Evolutionary conservation across 2,888 invertebrate genomes (phyloP).

Genomic region (Xestia sexstrigata): DNA sequence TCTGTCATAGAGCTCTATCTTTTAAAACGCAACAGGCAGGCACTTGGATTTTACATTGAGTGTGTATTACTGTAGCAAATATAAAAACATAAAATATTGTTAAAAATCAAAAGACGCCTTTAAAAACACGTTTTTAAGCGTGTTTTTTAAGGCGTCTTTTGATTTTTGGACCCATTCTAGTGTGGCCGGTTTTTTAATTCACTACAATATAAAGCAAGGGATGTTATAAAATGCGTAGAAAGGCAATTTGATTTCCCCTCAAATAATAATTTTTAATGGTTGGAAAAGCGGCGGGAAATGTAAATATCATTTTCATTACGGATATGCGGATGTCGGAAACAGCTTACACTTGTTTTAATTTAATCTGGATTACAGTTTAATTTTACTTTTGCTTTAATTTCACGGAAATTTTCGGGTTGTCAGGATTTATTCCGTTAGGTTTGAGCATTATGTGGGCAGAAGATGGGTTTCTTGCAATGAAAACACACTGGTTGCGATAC

Average conservation of each 20-base stretch:
- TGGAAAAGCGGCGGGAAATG: conserved; percentile 35
- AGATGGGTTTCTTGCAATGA: no score
- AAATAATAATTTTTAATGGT: conserved; percentile 40
- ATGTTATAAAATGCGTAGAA: conserved; percentile 19
- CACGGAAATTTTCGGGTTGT: no score
- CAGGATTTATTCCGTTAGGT: no score
- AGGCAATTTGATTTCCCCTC: conserved; percentile 39
- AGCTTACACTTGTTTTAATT: conserved; percentile 43
- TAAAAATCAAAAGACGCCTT: neutral
- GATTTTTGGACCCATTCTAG: neutral
- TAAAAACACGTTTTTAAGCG: neutral
- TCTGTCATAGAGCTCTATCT: neutral
- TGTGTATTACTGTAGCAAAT: neutral
- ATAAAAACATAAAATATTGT: neutral
- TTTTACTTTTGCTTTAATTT: neutral
- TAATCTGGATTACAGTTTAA: conserved; percentile 9
- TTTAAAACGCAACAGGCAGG: neutral
- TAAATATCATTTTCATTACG: conserved; percentile 35
- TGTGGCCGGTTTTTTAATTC: conserved; percentile 1
- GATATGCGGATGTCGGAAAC: conserved; percentile 16
- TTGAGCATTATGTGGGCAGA: no score
- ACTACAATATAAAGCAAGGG: neutral
- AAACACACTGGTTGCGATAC: no score
- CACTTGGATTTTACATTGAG: neutral
- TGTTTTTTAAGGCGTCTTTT: neutral